A percentile compares a stretch with the other conserved stretches of the same genome.
phyloP scores from a whole-genome alignment of 2,797 vertebrate genomes.

The Oreochromis mossambicus region DNA sequence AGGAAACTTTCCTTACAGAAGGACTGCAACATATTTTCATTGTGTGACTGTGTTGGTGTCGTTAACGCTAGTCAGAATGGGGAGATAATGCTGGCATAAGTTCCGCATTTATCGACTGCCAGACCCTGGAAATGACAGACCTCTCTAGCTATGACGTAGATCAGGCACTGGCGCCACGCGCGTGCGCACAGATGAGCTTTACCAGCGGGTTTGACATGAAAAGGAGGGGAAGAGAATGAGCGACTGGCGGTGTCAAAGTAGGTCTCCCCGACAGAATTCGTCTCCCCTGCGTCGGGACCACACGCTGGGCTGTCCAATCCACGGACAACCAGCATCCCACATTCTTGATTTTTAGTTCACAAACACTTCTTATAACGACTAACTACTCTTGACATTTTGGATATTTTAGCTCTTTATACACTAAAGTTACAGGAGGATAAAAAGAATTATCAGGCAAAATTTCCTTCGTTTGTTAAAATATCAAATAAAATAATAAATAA shows the following conservation, averaged over 20 bases:
- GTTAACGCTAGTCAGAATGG: not conserved
- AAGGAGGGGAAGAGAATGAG: accelerated
- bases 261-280: not conserved
- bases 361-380: not conserved
- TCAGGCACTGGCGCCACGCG: not conserved
- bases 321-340: not conserved
- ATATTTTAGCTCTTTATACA: not conserved
- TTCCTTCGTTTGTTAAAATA: not conserved
- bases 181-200: not conserved
- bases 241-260: not conserved
- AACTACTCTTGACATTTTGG: not conserved
- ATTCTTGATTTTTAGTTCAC: not conserved
- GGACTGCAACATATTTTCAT: not conserved
- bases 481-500: no score
- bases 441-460: not conserved
- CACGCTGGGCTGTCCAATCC: not conserved
- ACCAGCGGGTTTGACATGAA: not conserved
- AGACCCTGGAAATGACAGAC: not conserved
- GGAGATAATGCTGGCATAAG: not conserved
- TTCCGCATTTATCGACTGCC: not conserved
- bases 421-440: not conserved
- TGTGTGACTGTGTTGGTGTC: not conserved
- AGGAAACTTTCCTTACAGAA: not conserved
- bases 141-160: accelerated
- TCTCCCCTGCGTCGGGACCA: not conserved